Percentiles rank a stretch among this genome's conserved stretches.
Conservation (phyloP, 2,113 vertebrate species). For the Urocynchramus pylzowi region DNA sequence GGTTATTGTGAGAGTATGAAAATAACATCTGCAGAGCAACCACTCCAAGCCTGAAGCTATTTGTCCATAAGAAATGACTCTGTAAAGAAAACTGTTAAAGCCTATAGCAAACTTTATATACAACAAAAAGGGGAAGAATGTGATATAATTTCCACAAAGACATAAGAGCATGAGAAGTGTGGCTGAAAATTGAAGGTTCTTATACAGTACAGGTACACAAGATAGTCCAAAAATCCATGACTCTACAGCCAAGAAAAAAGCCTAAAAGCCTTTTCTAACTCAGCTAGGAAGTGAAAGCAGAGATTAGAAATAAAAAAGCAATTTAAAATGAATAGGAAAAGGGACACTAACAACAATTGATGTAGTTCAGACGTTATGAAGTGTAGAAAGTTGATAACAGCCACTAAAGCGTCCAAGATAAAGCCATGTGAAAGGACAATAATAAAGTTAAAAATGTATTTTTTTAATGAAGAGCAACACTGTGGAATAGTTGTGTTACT, state of each 20-base stretch:
- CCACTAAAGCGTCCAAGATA: conserved; percentile 3
- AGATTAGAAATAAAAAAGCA: conserved; percentile 53
- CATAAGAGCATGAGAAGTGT: not conserved
- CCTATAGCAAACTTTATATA: not conserved
- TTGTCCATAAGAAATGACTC: not conserved
- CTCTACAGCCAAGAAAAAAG: conserved; percentile 12
- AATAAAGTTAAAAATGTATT: not conserved
- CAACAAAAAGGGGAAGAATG: not conserved
- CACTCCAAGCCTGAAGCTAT: not conserved
- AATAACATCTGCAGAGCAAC: not conserved
- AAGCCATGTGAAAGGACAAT: conserved; percentile 8
- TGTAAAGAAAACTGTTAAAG: not conserved
- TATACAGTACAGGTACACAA: not conserved
- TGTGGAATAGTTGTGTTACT: not conserved
- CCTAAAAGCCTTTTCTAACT: conserved; percentile 34
- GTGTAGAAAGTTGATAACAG: conserved; percentile 18
- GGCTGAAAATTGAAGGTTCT: conserved; percentile 30
- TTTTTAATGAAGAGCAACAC: not conserved
- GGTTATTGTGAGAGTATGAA: not conserved
- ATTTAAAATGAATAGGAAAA: conserved; percentile 37
- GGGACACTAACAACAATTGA: not conserved
- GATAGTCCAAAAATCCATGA: conserved; percentile 24
- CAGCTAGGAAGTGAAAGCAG: not conserved
- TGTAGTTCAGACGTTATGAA: conserved; percentile 36
- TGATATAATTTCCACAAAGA: not conserved